These are phyloP conservation scores for Vesta saturnalis DNA, from an alignment of 2,888 invertebrate species.

Conservation along the genomic window DNA sequence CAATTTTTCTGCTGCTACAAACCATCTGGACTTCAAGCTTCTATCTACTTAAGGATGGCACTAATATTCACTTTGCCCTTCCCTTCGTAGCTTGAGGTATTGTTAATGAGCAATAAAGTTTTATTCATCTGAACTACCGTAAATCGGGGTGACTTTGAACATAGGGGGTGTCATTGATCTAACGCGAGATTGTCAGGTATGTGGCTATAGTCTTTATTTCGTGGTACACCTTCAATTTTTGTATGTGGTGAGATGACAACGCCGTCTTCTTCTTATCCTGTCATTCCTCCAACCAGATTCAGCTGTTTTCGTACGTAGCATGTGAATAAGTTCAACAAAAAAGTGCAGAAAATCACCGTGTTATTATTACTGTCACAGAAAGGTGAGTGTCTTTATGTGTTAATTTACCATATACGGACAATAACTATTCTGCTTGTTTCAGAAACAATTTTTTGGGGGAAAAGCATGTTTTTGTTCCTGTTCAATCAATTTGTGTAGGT, in stretches of 20 bases:
- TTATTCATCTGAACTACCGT: too few species aligned
- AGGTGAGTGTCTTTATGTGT: neutral
- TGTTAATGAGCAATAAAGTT: too few species aligned
- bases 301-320: neutral
- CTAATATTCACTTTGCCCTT: too few species aligned
- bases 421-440: too few species aligned
- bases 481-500: too few species aligned
- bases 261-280: neutral
- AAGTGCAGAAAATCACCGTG: neutral
- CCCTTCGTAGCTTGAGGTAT: too few species aligned
- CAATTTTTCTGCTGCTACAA: too few species aligned
- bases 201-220: neutral
- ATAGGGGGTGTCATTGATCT: neutral
- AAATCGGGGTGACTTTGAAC: too few species aligned
- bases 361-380: neutral
- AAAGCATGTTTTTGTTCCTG: too few species aligned
- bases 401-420: neutral
- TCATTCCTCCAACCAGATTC: neutral
- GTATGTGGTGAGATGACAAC: neutral
- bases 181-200: neutral
- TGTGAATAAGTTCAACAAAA: neutral
- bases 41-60: too few species aligned
- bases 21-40: too few species aligned
- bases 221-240: neutral
- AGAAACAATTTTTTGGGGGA: too few species aligned